Percentiles rank a stretch among this genome's conserved stretches.
Evolutionary conservation across 1,140 invertebrate species (phyloP).

Genomic region (Panonychus citri): DNA sequence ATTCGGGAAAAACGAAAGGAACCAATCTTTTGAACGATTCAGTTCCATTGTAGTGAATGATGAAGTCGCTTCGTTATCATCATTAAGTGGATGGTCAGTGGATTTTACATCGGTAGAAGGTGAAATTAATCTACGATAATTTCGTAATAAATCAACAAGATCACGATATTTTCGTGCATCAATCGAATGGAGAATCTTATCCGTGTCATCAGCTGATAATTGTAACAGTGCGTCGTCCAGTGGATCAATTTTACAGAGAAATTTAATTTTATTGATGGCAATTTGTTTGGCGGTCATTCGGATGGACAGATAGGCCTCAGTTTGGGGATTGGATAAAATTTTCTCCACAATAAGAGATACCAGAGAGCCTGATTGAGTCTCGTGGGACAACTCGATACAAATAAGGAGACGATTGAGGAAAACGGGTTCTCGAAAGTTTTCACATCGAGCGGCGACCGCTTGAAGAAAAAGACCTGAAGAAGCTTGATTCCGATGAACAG

Average conservation of each 20-base stretch:
- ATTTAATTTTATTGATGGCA: not conserved
- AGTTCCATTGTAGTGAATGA: not conserved
- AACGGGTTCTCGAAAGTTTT: conserved; percentile 25
- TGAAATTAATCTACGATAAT: not conserved
- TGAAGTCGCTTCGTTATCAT: not conserved
- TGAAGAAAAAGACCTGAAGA: conserved; percentile 46
- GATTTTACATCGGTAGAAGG: not conserved
- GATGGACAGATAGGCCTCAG: not conserved
- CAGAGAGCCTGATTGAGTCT: conserved; percentile 28
- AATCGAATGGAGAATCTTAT: conserved; percentile 23
- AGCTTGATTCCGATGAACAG: conserved; percentile 37
- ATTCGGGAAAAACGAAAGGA: conserved; percentile 1
- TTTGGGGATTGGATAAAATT: not conserved
- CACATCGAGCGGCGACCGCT: conserved; percentile 33
- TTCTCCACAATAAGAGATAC: conserved; percentile 17
- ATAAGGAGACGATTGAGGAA: conserved; percentile 31
- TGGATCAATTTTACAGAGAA: not conserved
- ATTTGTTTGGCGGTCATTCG: not conserved
- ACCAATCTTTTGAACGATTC: not conserved
- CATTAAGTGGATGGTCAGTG: not conserved
- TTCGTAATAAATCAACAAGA: not conserved
- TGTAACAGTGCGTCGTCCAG: conserved; percentile 29
- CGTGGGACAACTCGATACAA: conserved; percentile 39
- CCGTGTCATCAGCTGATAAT: conserved; percentile 32
- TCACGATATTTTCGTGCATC: not conserved